These are phyloP conservation scores for Cylloceria caligata DNA, from an alignment of 2,888 invertebrate species.

Conservation along the genomic window DNA sequence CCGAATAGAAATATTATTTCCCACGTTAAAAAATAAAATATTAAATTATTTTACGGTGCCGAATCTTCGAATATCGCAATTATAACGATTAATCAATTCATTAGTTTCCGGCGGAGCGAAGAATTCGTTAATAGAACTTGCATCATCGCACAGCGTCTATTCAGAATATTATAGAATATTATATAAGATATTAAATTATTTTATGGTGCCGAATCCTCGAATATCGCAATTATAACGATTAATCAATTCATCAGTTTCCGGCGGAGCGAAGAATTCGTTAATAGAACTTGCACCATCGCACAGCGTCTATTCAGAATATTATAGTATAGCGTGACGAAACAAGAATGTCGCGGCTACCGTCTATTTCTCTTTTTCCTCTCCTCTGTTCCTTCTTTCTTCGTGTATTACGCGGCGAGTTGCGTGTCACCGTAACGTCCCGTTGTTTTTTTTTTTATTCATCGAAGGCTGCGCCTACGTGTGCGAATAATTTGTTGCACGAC, in stretches of 20 bases:
- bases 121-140: slow-evolving; percentile 31
- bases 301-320: slow-evolving; percentile 13
- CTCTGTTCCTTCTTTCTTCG: slow-evolving; percentile 40
- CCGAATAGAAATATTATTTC: neutral
- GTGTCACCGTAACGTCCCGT: slow-evolving; percentile 57
- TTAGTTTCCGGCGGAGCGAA: slow-evolving; percentile 46
- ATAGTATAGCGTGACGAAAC: slow-evolving; percentile 54
- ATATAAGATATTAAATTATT: too few species aligned
- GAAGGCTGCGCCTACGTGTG: slow-evolving; percentile 53
- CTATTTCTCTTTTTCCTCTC: slow-evolving; percentile 12
- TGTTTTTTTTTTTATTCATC: slow-evolving; percentile 37
- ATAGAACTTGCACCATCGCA: slow-evolving; percentile 30
- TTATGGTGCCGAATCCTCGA: too few species aligned
- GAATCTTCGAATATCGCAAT: slow-evolving; percentile 18
- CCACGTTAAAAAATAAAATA: neutral
- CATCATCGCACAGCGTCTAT: slow-evolving; percentile 16
- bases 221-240: slow-evolving; percentile 28
- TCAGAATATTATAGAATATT: slow-evolving; percentile 7
- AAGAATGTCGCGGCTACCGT: slow-evolving; percentile 42
- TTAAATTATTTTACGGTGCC: slow-evolving; percentile 2
- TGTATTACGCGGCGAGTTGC: slow-evolving; percentile 49
- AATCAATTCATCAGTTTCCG: slow-evolving; percentile 46
- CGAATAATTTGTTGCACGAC: slow-evolving; percentile 66
- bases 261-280: slow-evolving; percentile 31
- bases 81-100: slow-evolving; percentile 33